A percentile compares a stretch with the other conserved stretches of the same genome.
Evolutionary conservation across 2,888 invertebrate species (phyloP).

Genomic region (Melipona bicolor): DNA sequence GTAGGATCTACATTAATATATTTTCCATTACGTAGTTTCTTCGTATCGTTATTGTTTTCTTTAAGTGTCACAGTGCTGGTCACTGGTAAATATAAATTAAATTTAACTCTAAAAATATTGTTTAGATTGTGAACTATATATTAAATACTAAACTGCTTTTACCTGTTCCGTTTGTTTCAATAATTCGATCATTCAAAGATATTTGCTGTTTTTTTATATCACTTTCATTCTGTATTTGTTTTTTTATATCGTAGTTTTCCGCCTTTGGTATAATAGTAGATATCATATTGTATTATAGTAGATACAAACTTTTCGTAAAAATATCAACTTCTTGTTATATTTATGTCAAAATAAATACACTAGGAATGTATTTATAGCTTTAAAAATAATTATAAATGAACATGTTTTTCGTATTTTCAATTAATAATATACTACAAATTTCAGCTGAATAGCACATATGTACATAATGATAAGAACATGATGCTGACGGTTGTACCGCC

Average conservation of each 20-base stretch:
- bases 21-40: constrained; percentile 56
- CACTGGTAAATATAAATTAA: constrained; percentile 8
- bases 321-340: not conserved
- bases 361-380: constrained; percentile 22
- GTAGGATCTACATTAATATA: constrained; percentile 42
- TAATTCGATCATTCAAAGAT: constrained; percentile 24
- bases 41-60: constrained; percentile 39
- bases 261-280: constrained; percentile 43
- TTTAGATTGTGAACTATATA: not conserved
- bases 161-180: constrained; percentile 36
- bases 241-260: constrained; percentile 49
- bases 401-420: constrained; percentile 44
- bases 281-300: constrained; percentile 47
- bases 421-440: not conserved
- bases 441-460: constrained; percentile 23
- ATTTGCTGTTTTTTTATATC: constrained; percentile 21
- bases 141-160: constrained; percentile 5
- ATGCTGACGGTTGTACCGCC: constrained; percentile 52
- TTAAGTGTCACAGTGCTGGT: constrained; percentile 20
- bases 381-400: constrained; percentile 28
- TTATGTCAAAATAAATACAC: not conserved
- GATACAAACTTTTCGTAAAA: not conserved
- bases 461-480: constrained; percentile 15
- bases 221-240: constrained; percentile 32
- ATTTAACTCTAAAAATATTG: not conserved